Conservation (phyloP, 2,888 invertebrate species). For the Hyposoter dolosus region DNA sequence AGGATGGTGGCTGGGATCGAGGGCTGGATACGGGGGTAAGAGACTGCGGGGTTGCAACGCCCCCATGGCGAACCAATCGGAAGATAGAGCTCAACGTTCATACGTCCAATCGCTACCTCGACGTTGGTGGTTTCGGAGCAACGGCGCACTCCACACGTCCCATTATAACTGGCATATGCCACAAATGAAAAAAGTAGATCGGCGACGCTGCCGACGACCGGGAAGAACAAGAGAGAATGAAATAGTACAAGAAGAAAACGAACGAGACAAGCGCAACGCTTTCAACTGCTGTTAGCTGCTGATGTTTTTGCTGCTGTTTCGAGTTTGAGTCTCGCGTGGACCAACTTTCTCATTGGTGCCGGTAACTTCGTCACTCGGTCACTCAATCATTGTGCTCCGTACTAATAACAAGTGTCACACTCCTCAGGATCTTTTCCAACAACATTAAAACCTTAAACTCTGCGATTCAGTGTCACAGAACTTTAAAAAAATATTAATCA, state of each 20-base stretch:
- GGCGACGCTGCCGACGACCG: constrained; percentile 37
- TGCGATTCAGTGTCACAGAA: background rate
- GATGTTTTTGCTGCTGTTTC: constrained; percentile 64
- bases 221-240: constrained; percentile 41
- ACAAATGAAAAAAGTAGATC: constrained; percentile 54
- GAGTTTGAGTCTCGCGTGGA: constrained; percentile 60
- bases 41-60: constrained; percentile 78
- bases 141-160: constrained; percentile 59
- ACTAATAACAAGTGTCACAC: constrained; percentile 63
- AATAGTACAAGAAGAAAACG: constrained; percentile 45
- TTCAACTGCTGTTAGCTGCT: constrained; percentile 53
- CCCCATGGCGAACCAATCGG: constrained; percentile 77
- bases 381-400: constrained; percentile 75
- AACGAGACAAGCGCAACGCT: constrained; percentile 53
- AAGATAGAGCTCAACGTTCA: constrained; percentile 30
- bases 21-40: constrained; percentile 66
- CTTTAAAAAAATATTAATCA: background rate
- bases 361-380: constrained; percentile 78
- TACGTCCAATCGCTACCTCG: constrained; percentile 69
- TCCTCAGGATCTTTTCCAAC: constrained; percentile 19
- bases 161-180: constrained; percentile 61
- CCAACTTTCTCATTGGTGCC: constrained; percentile 65
- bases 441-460: background rate
- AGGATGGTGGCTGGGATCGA: constrained; percentile 51
- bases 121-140: constrained; percentile 60